Base-by-base conservation (phyloP, 2,113 vertebrate genomes). In the Gambusia holbrooki region DNA sequence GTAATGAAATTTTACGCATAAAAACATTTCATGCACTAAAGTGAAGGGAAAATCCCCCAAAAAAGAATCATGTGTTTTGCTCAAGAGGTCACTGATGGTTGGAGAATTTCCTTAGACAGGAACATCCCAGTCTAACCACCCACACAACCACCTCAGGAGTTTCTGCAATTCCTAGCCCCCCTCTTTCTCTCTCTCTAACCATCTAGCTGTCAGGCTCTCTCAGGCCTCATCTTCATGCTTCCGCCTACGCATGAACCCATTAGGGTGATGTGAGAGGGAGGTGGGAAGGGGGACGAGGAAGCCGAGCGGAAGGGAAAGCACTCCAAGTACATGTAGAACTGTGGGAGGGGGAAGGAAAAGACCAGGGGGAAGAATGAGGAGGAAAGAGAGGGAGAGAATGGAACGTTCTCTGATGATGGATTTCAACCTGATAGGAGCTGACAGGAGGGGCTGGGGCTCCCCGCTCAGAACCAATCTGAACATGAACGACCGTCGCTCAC, bases 401-500 rank as follows among this genome's bases (percentile, higher is more conserved):
- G 7, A 5, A n/a, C 63, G 61, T n/a, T 78, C 54, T 63, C 76
- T 64, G 14, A 65, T 68, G 72, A 87, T 88, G 79, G 29, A 58
- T 25, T 73, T 76, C 22, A 51, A 51, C 64, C 40, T 75, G 79
- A 89, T 81, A 58, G 42, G 74, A 82, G 45, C 69, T 83, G 90
- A 92, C 90, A 82, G 79, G 76, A 88, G 73, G 71, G 80, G 84
- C 87, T 62, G 74, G 76, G 84, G 82, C 75, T 88, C 76, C 87
- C 80, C 64, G 70, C 80, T 79, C 69, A 33, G 48, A 71, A 78
- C 54, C 35, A 28, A 77, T 69, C 71, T 45, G 62, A 71, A 73
- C 74, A 84, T 67, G 73, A 72, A 80, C 67, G 42, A 84, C 77
- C 45, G 5, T 48, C 73, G 17, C 74, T 64, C 48, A 61, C 65